These are phyloP conservation scores for Cricetomys ansorgei DNA, from an alignment of 2,113 vertebrate genomes.

Conservation along the genomic window DNA sequence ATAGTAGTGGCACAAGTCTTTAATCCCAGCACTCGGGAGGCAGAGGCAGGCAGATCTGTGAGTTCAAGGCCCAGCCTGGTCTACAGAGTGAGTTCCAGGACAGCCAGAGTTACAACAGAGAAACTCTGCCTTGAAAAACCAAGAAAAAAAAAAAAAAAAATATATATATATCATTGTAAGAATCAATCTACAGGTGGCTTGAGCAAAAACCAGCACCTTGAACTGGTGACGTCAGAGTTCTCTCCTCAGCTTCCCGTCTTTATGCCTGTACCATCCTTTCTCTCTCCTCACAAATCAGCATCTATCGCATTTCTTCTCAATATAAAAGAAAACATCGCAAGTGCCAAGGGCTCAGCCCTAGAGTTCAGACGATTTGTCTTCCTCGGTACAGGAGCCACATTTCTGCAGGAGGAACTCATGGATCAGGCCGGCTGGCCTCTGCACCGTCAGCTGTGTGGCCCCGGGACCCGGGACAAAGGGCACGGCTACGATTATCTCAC, in stretches of 20 bases:
- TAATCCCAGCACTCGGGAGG: too few relatives aligned
- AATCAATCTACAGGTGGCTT: background rate
- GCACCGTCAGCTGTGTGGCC: background rate
- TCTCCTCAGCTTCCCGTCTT: background rate
- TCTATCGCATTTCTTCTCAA: background rate
- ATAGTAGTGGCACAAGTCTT: too few relatives aligned
- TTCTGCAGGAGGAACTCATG: background rate
- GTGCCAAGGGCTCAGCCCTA: background rate
- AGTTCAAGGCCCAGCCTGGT: too few relatives aligned
- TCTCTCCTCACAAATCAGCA: background rate
- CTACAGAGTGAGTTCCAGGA: too few relatives aligned
- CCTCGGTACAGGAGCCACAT: background rate
- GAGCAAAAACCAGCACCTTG: background rate
- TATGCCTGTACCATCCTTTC: background rate
- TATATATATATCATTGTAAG: too few relatives aligned
- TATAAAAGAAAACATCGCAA: background rate
- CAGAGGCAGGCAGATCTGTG: too few relatives aligned
- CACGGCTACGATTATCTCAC: background rate
- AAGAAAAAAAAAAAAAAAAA: too few relatives aligned
- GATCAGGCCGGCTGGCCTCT: background rate
- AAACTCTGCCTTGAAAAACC: too few relatives aligned
- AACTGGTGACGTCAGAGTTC: background rate
- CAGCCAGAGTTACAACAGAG: too few relatives aligned
- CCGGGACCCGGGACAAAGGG: background rate
- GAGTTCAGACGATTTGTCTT: background rate